phyloP scores from a whole-genome alignment of 2,888 invertebrate genomes.

The Ophioninae sp. region DNA sequence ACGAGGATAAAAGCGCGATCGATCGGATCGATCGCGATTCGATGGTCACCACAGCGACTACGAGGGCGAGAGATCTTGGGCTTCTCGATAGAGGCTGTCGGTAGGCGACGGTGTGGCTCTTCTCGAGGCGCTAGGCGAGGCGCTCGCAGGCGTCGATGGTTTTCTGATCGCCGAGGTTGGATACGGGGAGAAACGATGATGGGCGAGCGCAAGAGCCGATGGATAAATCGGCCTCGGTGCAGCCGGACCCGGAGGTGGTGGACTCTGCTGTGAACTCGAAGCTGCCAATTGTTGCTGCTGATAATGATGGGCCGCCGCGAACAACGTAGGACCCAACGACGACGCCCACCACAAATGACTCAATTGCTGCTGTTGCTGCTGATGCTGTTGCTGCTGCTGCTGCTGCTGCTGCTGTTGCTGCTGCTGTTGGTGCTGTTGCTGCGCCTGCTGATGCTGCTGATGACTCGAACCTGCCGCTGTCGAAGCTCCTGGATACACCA shows the following conservation, averaged over 20 bases:
- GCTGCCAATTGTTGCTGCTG: conserved; percentile 85
- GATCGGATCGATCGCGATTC: background rate
- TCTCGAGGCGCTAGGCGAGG: conserved; percentile 76
- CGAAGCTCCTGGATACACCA: conserved; percentile 81
- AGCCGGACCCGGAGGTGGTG: conserved; percentile 72
- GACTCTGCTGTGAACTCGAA: conserved; percentile 78
- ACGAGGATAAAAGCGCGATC: conserved; percentile 13
- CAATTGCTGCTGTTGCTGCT: conserved; percentile 71
- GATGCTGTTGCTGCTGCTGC: conserved; percentile 73
- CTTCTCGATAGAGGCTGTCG: conserved; percentile 78
- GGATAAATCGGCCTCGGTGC: conserved; percentile 79
- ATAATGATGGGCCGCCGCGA: conserved; percentile 81
- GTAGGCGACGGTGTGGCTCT: conserved; percentile 78
- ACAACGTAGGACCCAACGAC: conserved; percentile 79
- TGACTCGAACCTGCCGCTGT: conserved; percentile 74
- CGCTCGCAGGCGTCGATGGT: conserved; percentile 72
- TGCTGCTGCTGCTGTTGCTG: conserved; percentile 73
- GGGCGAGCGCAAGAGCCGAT: conserved; percentile 76
- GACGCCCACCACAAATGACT: conserved; percentile 79
- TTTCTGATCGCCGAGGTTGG: conserved; percentile 74
- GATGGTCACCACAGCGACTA: conserved; percentile 70
- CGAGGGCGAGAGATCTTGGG: conserved; percentile 79
- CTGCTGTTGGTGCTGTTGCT: conserved; percentile 68
- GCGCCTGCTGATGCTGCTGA: conserved; percentile 68
- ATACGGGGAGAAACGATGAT: conserved; percentile 81